Conservation (phyloP, 2,113 vertebrate genomes). For the Pomatorhinus ruficollis region DNA sequence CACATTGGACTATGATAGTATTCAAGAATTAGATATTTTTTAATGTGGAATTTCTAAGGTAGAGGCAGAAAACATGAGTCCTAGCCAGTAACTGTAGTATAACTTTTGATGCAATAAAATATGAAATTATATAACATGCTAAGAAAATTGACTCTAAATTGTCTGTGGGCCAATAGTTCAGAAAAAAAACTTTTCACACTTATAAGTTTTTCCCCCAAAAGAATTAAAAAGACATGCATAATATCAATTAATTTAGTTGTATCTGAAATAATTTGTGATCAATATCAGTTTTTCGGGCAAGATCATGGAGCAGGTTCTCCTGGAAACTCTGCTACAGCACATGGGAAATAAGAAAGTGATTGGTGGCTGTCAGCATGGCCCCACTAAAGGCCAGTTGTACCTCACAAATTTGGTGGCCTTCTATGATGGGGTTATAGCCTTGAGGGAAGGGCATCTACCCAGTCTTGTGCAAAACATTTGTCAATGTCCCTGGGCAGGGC, state of each 20-base stretch:
- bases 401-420: background rate
- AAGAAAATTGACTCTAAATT: background rate
- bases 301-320: background rate
- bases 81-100: background rate
- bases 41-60: background rate
- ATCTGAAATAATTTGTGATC: background rate
- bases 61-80: background rate
- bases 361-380: fast-evolving
- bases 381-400: background rate
- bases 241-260: background rate
- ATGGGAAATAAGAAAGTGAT: background rate
- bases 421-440: background rate
- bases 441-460: background rate
- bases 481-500: background rate
- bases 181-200: background rate
- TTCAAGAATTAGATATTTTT: background rate
- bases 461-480: background rate
- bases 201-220: background rate
- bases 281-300: background rate
- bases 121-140: background rate
- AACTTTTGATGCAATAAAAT: background rate
- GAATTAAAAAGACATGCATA: background rate
- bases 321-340: background rate
- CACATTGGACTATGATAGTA: background rate
- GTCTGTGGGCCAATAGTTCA: background rate